Evolutionary conservation across 1,140 invertebrate genomes (phyloP).

Genomic region (Microplitis demolitor): DNA sequence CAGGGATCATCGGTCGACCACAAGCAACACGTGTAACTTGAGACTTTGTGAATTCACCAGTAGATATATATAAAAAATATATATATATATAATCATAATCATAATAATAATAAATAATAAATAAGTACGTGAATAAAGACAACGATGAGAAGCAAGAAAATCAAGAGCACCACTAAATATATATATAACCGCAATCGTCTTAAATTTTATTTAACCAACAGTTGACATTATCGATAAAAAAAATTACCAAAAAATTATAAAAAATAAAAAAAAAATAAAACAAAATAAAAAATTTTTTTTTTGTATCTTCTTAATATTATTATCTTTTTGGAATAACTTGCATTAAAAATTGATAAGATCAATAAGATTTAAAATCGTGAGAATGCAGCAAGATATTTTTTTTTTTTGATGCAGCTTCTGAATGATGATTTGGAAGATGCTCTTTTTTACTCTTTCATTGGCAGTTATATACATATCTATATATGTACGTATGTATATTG

Average conservation of each 20-base stretch:
- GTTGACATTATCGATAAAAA: neutral
- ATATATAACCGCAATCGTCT: neutral
- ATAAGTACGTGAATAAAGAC: no score
- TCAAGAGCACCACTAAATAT: slow-evolving; percentile 2
- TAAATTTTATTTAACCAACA: neutral
- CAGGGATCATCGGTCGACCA: slow-evolving; percentile 18
- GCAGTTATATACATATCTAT: no score
- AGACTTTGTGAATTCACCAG: slow-evolving; percentile 18
- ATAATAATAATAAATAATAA: no score
- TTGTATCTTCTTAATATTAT: neutral
- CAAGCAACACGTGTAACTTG: slow-evolving; percentile 11
- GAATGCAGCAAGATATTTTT: neutral
- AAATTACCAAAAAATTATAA: neutral
- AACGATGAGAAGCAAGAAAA: neutral
- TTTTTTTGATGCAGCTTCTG: neutral
- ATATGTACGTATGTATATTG: neutral
- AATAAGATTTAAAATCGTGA: neutral
- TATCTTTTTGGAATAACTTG: no score
- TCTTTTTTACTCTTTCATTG: no score
- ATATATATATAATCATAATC: no score
- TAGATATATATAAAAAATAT: neutral
- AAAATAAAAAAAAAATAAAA: neutral
- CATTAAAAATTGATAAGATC: neutral
- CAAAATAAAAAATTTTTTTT: neutral
- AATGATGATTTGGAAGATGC: no score